phyloP scores from a whole-genome alignment of 2,888 invertebrate species.

The Phragmatobia fuliginosa region DNA sequence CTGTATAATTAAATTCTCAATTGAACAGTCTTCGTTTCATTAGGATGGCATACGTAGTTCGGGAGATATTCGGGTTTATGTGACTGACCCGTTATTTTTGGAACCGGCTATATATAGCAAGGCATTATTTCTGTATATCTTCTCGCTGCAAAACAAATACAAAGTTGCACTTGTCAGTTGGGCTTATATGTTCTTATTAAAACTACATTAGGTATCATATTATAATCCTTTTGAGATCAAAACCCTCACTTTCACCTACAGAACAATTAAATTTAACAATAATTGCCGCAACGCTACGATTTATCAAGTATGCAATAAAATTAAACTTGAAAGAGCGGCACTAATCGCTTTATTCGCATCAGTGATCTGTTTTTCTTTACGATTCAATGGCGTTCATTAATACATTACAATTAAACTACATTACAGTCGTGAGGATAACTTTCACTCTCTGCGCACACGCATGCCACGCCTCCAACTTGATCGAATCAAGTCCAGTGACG shows the following conservation, averaged over 20 bases:
- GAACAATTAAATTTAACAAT: slow-evolving; percentile 32
- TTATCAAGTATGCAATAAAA: slow-evolving; percentile 31
- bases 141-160: too few relatives aligned
- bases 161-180: too few relatives aligned
- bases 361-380: slow-evolving; percentile 25
- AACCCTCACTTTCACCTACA: slow-evolving; percentile 28
- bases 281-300: slow-evolving; percentile 30
- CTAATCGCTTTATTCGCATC: slow-evolving; percentile 40
- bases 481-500: slow-evolving; percentile 50
- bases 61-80: too few relatives aligned
- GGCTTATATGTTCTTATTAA: too few relatives aligned
- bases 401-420: slow-evolving; percentile 63
- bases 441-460: slow-evolving; percentile 76
- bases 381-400: slow-evolving; percentile 51
- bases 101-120: too few relatives aligned
- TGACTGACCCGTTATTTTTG: too few relatives aligned
- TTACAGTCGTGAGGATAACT: slow-evolving; percentile 73
- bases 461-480: slow-evolving; percentile 53
- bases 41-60: too few relatives aligned
- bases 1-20: too few relatives aligned
- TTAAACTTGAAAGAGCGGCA: slow-evolving; percentile 23
- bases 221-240: not conserved
- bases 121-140: too few relatives aligned
- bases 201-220: too few relatives aligned
- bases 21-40: too few relatives aligned